These are phyloP conservation scores for Xanthostigma xanthostigma DNA, from an alignment of 2,888 invertebrate genomes.

Conservation along the genomic window DNA sequence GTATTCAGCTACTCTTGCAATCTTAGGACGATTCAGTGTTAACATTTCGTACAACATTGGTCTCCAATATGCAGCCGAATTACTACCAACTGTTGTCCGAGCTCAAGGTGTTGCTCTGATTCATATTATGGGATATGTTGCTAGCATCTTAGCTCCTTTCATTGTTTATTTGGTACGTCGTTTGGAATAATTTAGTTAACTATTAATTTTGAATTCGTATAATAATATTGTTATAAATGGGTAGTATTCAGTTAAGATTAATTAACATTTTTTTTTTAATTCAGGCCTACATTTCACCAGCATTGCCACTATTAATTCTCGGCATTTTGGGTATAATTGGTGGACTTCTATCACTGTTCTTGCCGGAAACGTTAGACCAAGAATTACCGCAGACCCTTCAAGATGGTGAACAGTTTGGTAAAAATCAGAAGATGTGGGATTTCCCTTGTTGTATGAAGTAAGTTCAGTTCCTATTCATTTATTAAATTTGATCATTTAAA, in stretches of 20 bases:
- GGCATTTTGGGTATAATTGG: constrained; percentile 62
- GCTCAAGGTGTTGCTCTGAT: constrained; percentile 77
- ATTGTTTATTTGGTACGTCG: constrained; percentile 61
- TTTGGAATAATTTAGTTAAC: background rate
- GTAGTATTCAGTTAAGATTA: background rate
- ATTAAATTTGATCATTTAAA: too few species aligned
- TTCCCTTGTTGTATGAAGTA: constrained; percentile 61
- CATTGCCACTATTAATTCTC: constrained; percentile 62
- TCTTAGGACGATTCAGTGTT: constrained; percentile 69
- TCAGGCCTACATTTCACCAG: constrained; percentile 52
- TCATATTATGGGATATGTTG: constrained; percentile 78
- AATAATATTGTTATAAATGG: background rate
- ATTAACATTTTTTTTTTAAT: constrained; percentile 14
- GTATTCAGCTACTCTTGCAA: constrained; percentile 61
- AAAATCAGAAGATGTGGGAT: constrained; percentile 65
- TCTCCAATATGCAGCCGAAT: constrained; percentile 75
- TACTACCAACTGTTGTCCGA: constrained; percentile 73
- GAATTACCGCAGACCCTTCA: constrained; percentile 74
- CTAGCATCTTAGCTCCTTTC: constrained; percentile 69
- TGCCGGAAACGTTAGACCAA: constrained; percentile 75
- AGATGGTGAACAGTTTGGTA: constrained; percentile 77
- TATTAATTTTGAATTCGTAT: too few species aligned
- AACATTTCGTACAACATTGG: constrained; percentile 86
- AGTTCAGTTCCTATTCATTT: constrained; percentile 14
- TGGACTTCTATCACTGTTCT: constrained; percentile 58